These are phyloP conservation scores for Tribolium castaneum DNA, from an alignment of 1,140 invertebrate species.

Conservation along the genomic window DNA sequence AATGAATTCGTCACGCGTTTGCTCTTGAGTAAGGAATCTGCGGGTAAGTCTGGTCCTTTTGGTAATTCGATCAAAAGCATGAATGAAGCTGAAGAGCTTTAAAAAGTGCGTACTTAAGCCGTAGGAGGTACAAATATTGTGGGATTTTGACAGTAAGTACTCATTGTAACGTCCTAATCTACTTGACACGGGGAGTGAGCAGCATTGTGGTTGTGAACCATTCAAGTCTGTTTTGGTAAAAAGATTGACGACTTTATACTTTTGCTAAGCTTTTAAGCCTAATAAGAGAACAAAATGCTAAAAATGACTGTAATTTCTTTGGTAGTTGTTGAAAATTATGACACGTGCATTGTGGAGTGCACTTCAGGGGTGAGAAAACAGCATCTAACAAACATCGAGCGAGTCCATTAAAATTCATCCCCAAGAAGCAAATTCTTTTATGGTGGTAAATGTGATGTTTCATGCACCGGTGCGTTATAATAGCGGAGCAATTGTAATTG, in stretches of 20 bases:
- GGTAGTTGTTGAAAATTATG: slow-evolving; percentile 8
- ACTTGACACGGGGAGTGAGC: slow-evolving; percentile 32
- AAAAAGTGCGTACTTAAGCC: slow-evolving; percentile 32
- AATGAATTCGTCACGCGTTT: not conserved
- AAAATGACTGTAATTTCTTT: slow-evolving; percentile 16
- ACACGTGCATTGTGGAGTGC: slow-evolving; percentile 30
- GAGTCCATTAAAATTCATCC: slow-evolving; percentile 37
- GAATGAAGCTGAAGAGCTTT: slow-evolving; percentile 37
- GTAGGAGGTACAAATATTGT: slow-evolving; percentile 43
- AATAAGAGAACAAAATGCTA: slow-evolving; percentile 9
- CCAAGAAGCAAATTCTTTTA: slow-evolving; percentile 34
- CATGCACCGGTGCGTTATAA: slow-evolving; percentile 38
- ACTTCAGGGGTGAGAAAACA: slow-evolving; percentile 27
- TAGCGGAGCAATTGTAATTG: slow-evolving; percentile 56
- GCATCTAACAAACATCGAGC: slow-evolving; percentile 15
- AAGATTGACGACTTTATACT: slow-evolving; percentile 20
- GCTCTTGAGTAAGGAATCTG: not conserved
- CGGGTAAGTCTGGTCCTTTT: not conserved
- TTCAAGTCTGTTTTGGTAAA: slow-evolving; percentile 13
- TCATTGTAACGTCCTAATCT: slow-evolving; percentile 39
- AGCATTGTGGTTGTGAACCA: not conserved
- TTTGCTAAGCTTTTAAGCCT: slow-evolving; percentile 16
- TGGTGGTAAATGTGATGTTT: slow-evolving; percentile 36
- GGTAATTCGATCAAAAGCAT: slow-evolving; percentile 31
- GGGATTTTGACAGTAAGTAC: slow-evolving; percentile 39